phyloP scores from a whole-genome alignment of 2,888 invertebrate genomes.

The Ennomos fuscantarius region DNA sequence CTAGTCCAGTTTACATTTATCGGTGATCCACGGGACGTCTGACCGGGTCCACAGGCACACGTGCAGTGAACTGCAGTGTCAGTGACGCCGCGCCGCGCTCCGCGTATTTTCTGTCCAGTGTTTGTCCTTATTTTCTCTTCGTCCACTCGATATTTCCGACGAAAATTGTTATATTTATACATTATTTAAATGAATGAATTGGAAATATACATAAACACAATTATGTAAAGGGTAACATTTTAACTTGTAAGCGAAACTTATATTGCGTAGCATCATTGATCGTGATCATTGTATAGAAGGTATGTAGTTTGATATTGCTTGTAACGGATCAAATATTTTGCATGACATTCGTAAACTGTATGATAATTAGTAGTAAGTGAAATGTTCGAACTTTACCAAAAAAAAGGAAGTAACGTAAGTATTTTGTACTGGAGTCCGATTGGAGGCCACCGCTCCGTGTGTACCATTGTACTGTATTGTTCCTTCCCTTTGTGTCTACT shows the following conservation, averaged over 20 bases:
- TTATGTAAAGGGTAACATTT: constrained; percentile 59
- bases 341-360: constrained; percentile 52
- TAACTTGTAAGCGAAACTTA: constrained; percentile 56
- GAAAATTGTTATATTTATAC: constrained; percentile 40
- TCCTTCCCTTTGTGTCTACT: constrained; percentile 21
- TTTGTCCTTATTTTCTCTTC: constrained; percentile 38
- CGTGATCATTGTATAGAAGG: constrained; percentile 46
- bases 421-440: constrained; percentile 46
- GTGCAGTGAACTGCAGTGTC: constrained; percentile 9
- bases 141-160: constrained; percentile 50
- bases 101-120: neutral
- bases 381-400: constrained; percentile 44
- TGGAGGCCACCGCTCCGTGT: constrained; percentile 36
- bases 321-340: constrained; percentile 61
- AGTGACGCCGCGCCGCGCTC: constrained; percentile 4
- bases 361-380: constrained; percentile 50
- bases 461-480: constrained; percentile 31
- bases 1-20: constrained; percentile 57
- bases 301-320: constrained; percentile 56
- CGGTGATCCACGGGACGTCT: constrained; percentile 32
- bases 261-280: constrained; percentile 45
- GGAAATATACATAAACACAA: constrained; percentile 51
- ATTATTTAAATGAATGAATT: constrained; percentile 39
- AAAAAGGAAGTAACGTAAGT: constrained; percentile 60
- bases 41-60: constrained; percentile 23